Base-by-base conservation (phyloP, 2,797 vertebrate species). In the Phataginus tricuspis region DNA sequence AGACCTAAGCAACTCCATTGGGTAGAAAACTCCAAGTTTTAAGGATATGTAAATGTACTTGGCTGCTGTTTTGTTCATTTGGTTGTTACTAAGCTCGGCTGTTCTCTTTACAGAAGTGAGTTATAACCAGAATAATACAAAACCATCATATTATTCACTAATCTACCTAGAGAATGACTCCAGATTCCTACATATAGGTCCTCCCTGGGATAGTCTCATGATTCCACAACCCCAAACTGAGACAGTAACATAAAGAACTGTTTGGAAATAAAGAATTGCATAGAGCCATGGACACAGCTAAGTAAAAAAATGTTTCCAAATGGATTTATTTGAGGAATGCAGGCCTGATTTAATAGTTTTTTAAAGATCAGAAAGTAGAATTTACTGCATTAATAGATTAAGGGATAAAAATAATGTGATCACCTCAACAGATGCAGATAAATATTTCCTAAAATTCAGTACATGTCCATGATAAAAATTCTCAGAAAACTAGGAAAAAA, bases 391-490 rank as follows among this genome's bases (percentile, higher is more conserved):
- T 74, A 87, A 74, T 42, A 94, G 27, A 74, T 77, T 78, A 96
- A 57, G n/a, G 10, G 9, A 74, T 90, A 79, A 86, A 93, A 78
- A 42, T 86, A 77, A 57, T 93, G 45, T 57, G 10, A 18, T 75
- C 18, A 64, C 80, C 18, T 92, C 18, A 75, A 66, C 66, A 69
- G 13, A 37, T 53, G 39, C 14, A 83, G 11, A 49, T 74, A 92
- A 87, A 45, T 69, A 71, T n/a, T 91, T 91, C 10, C n/a, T 86
- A 86, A 97, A 90, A 80, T 61, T 94, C 19, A 86, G 55, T 37
- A 51, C 11, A 19, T 74, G 2, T 63, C 18, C 4, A 21, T 84
- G 74, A 72, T 79, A 85, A 88, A 79, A 74, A 49, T 74, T 89
- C 29, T 77, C 42, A 90, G 51, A 91, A 88, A 82, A 77, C 23